Base-by-base conservation (phyloP, 23 tunicate genomes). In the Halocynthia aurantium region DNA sequence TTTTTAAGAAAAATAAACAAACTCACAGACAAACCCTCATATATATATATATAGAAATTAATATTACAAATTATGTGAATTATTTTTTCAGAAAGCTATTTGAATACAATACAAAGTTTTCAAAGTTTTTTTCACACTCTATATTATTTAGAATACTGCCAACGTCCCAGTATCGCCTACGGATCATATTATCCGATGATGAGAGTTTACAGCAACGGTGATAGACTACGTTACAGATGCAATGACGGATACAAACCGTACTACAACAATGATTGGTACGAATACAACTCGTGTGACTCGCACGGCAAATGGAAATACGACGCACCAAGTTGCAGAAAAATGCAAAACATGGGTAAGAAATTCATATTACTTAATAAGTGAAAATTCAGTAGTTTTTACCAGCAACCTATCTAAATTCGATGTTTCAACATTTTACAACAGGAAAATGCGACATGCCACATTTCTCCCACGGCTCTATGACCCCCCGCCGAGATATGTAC, bases 401-500 rank as follows among this genome's bases (percentile, higher is more conserved):
- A 31, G 44, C 44, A 31, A 31, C 44, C 44, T 4, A 0, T 31
- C 44, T 31, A 31, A 31, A 31, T 60, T 60, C 64, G 64, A 60
- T 60, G 2, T 4, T 60, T 60, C 64, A 1, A 60, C 64, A 60
- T 60, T n/a, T 4, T 4, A 60, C 19, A 10, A 53, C 62, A 74
- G 78, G 56, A 54, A 54, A 74, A 22, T 74, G 78, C 63, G 5
- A 74, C n/a, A 53, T 54, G 78, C 78, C 78, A 12, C 19, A 52
- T 8, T 51, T 74, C 62, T 20, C 12, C n/a, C 78, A 74, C 31
- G 78, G 78, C 5, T 51, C 61, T 0, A 54, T 51, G 60, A n/a
- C 15, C 31, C 78, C 78, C 5, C 31, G 12, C 19, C 55, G 62
- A 6, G 56, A 74, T 17, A 74, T 74, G 78, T 74, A 53, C 78